Conservation (phyloP, 2,888 invertebrate species). For the Boloria euphrosyne region DNA sequence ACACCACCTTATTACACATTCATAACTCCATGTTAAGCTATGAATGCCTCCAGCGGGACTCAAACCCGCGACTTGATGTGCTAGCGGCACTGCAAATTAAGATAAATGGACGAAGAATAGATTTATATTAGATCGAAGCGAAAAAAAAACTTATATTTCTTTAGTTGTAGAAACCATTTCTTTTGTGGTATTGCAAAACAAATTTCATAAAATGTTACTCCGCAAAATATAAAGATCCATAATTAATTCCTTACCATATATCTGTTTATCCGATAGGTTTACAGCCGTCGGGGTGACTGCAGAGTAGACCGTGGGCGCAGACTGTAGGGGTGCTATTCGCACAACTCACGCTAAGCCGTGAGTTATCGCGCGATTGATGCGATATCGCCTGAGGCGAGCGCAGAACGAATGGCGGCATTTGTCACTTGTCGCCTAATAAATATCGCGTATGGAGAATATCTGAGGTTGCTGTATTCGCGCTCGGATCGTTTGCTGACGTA, state of each 20-base stretch:
- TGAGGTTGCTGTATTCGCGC: constrained; percentile 20
- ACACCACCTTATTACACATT: no score
- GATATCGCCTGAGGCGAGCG: constrained; percentile 29
- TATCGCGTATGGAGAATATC: constrained; percentile 31
- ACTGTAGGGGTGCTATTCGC: constrained; percentile 4
- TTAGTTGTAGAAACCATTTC: no score
- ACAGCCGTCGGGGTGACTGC: background rate
- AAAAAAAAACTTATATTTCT: no score
- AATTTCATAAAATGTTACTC: no score
- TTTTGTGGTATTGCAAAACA: no score
- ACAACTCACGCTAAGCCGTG: constrained; percentile 21
- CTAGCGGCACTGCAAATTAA: no score
- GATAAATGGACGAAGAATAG: no score
- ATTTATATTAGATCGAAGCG: no score
- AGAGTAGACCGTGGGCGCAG: background rate
- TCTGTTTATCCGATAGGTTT: constrained; percentile 10
- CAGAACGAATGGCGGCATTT: constrained; percentile 31
- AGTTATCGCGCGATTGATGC: constrained; percentile 30
- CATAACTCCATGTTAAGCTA: no score
- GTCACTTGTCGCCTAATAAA: constrained; percentile 34
- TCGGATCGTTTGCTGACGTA: constrained; percentile 7
- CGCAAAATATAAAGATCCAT: constrained; percentile 4
- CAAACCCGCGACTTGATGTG: no score
- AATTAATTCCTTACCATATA: constrained; percentile 14
- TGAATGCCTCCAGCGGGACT: no score